Evolutionary conservation across 2,113 vertebrate species (phyloP).

Genomic region (Dissostichus mawsoni): DNA sequence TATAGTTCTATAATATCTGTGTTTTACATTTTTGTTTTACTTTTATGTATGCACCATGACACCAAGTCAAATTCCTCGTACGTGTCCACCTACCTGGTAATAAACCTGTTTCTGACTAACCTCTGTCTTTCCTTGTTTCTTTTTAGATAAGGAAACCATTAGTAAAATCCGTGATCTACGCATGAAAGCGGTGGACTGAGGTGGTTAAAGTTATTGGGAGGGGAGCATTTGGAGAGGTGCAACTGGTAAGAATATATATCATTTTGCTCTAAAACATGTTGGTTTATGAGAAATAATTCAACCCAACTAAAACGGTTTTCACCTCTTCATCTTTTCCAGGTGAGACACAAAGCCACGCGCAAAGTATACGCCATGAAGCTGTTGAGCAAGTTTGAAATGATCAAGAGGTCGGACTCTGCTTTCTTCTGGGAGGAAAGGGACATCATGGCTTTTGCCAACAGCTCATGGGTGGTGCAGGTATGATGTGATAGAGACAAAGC

Average conservation of each 20-base stretch:
- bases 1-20: too few relatives aligned
- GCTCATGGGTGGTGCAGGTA: constrained; percentile 99
- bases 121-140: constrained; percentile 35
- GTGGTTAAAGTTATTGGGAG: constrained; percentile 99
- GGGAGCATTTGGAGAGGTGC: constrained; percentile 98
- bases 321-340: constrained; percentile 79
- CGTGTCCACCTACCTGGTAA: too few relatives aligned
- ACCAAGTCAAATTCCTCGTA: too few relatives aligned
- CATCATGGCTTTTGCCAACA: constrained; percentile 99
- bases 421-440: constrained; percentile 99
- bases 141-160: constrained; percentile 95
- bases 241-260: constrained; percentile 87
- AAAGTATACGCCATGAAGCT: constrained; percentile 99
- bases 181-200: constrained; percentile 99
- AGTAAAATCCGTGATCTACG: constrained; percentile 97
- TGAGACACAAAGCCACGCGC: constrained; percentile 95
- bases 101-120: not conserved
- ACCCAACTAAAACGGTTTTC: not conserved
- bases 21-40: too few relatives aligned
- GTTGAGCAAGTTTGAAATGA: constrained; percentile 99
- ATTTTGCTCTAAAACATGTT: not conserved
- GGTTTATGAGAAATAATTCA: not conserved
- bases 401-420: constrained; percentile 98
- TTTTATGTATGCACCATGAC: too few relatives aligned
- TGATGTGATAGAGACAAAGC: not conserved